phyloP scores from a whole-genome alignment of 2,888 invertebrate species.

The Plebejus argus region DNA sequence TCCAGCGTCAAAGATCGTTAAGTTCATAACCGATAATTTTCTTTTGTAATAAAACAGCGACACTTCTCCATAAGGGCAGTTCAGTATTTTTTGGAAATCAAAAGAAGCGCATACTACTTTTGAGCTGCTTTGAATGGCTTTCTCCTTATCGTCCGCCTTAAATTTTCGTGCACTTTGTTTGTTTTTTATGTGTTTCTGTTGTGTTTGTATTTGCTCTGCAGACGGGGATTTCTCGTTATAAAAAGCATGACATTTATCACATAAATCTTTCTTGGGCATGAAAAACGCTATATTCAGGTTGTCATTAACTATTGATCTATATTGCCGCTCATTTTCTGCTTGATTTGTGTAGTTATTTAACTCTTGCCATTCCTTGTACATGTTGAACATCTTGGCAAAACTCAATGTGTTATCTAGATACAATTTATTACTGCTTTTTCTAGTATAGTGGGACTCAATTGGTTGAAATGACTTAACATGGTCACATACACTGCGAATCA shows the following conservation, averaged over 20 bases:
- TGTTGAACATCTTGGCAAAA: conserved; percentile 11
- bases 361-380: conserved; percentile 19
- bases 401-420: not conserved
- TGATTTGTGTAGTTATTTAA: conserved; percentile 15
- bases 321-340: conserved; percentile 8
- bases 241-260: conserved; percentile 13
- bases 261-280: not conserved
- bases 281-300: conserved; percentile 23
- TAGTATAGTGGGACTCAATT: conserved; percentile 13
- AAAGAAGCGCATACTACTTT: not conserved
- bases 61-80: conserved; percentile 23
- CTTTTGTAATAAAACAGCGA: conserved; percentile 25
- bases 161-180: conserved; percentile 3
- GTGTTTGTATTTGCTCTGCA: conserved; percentile 6
- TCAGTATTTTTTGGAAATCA: conserved; percentile 24
- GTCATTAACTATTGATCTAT: conserved; percentile 17
- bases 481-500: no score
- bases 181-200: not conserved
- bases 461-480: not conserved
- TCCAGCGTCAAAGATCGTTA: not conserved
- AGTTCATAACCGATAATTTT: conserved; percentile 23
- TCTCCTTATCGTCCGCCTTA: not conserved
- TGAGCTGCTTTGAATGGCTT: conserved; percentile 5
- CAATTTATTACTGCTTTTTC: not conserved
- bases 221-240: conserved; percentile 5